Evolutionary conservation across 2,888 invertebrate genomes (phyloP).

Genomic region (Lissocephala sabroskyi): DNA sequence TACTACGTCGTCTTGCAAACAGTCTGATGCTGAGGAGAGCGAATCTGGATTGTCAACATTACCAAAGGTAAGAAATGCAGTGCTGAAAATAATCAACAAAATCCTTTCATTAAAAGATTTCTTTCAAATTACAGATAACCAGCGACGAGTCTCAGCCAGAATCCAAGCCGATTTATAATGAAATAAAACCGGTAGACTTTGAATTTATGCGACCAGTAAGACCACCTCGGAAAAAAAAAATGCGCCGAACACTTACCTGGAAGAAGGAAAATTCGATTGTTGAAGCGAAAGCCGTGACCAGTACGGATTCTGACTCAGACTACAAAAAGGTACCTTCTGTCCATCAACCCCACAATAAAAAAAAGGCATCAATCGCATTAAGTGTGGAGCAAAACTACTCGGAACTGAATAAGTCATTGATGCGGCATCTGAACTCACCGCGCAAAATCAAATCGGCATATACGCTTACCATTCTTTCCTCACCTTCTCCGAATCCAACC

Average conservation of each 20-base stretch:
- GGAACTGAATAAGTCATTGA: slow-evolving; percentile 48
- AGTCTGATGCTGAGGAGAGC: slow-evolving; percentile 57
- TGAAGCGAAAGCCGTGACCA: slow-evolving; percentile 44
- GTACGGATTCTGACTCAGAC: slow-evolving; percentile 67
- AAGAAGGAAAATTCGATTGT: slow-evolving; percentile 61
- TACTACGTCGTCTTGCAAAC: slow-evolving; percentile 41
- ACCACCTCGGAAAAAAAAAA: slow-evolving; percentile 63
- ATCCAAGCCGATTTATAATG: slow-evolving; percentile 6
- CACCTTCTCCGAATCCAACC: slow-evolving; percentile 57
- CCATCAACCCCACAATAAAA: slow-evolving; percentile 19
- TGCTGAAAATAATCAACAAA: background rate
- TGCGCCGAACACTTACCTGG: slow-evolving; percentile 56
- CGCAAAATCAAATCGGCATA: slow-evolving; percentile 63
- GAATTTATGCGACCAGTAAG: slow-evolving; percentile 54
- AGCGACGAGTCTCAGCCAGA: slow-evolving; percentile 62
- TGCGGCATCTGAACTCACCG: slow-evolving; percentile 61
- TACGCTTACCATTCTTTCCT: slow-evolving; percentile 58
- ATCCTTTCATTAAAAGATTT: no score
- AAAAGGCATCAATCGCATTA: slow-evolving; percentile 20
- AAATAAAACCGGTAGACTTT: slow-evolving; percentile 12
- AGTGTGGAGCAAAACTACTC: slow-evolving; percentile 31
- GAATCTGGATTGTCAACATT: slow-evolving; percentile 60
- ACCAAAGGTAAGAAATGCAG: slow-evolving; percentile 49
- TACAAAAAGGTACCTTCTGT: slow-evolving; percentile 22
- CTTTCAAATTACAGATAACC: slow-evolving; percentile 41